These are phyloP conservation scores for Lamellibrachia columna DNA, from an alignment of 2,888 invertebrate genomes.

Conservation along the genomic window DNA sequence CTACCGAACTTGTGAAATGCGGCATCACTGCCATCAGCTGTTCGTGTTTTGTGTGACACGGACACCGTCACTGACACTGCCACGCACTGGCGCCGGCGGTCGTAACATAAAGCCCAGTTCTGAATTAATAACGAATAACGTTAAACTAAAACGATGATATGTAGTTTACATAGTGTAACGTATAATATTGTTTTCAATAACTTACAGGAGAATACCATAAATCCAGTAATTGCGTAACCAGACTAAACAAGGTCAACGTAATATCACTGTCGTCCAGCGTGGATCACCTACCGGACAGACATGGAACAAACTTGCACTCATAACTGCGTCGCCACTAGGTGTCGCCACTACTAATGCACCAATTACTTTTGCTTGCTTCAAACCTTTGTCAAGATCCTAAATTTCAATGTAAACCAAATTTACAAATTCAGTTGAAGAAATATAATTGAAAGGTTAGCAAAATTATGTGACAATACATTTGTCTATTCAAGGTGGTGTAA, in stretches of 20 bases:
- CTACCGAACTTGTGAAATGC: no score
- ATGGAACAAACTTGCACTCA: not conserved
- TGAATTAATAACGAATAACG: not conserved
- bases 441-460: no score
- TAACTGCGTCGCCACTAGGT: not conserved
- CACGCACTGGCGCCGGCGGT: not conserved
- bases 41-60: no score
- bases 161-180: not conserved
- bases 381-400: not conserved
- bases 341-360: not conserved
- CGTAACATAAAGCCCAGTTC: not conserved
- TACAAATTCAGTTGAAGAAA: no score
- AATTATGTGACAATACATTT: no score
- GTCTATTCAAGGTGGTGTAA: no score
- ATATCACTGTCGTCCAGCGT: not conserved
- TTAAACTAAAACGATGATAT: not conserved
- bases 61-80: no score
- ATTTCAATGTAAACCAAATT: no score
- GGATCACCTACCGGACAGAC: not conserved
- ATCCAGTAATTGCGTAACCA: not conserved
- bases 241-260: not conserved
- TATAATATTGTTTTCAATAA: not conserved
- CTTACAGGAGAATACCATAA: not conserved
- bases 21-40: no score
- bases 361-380: not conserved